phyloP scores from a whole-genome alignment of 2,797 vertebrate genomes.

The Taenioides sp. region DNA sequence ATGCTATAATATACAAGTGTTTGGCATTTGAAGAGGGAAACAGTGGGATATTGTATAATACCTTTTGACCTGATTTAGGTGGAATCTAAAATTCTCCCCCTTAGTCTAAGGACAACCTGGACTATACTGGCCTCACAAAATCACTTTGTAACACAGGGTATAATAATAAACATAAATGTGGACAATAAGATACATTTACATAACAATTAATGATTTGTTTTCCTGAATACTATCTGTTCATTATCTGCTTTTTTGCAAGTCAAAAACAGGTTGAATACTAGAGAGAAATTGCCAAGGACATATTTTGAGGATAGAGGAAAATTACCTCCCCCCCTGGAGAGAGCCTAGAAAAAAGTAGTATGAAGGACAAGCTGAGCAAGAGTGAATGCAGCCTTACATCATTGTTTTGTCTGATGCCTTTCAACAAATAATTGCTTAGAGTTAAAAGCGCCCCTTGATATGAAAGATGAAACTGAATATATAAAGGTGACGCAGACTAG shows the following conservation, averaged over 20 bases:
- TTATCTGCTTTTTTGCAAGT: not conserved
- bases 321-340: slow-evolving; percentile 25
- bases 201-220: too few relatives aligned
- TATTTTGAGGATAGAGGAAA: slow-evolving; percentile 29
- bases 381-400: slow-evolving; percentile 15
- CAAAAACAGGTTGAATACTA: slow-evolving; percentile 33
- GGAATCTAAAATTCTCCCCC: too few relatives aligned
- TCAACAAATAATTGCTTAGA: slow-evolving; percentile 9
- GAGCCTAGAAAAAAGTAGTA: slow-evolving; percentile 13
- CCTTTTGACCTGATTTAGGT: too few relatives aligned
- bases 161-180: too few relatives aligned
- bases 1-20: not conserved
- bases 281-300: slow-evolving; percentile 33
- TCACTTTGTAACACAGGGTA: too few relatives aligned
- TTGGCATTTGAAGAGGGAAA: too few relatives aligned
- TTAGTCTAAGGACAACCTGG: too few relatives aligned
- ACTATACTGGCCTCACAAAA: too few relatives aligned
- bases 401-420: slow-evolving; percentile 18
- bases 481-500: slow-evolving; percentile 7
- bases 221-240: not conserved
- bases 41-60: too few relatives aligned
- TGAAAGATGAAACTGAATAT: slow-evolving; percentile 15
- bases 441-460: slow-evolving; percentile 17
- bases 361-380: slow-evolving; percentile 18
- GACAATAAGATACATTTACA: too few relatives aligned